A percentile compares a stretch with the other conserved stretches of the same genome.
These are phyloP conservation scores for Pocillopora verrucosa DNA, from an alignment of 64 coral and sea anemone genomes.

Conservation along the genomic window DNA sequence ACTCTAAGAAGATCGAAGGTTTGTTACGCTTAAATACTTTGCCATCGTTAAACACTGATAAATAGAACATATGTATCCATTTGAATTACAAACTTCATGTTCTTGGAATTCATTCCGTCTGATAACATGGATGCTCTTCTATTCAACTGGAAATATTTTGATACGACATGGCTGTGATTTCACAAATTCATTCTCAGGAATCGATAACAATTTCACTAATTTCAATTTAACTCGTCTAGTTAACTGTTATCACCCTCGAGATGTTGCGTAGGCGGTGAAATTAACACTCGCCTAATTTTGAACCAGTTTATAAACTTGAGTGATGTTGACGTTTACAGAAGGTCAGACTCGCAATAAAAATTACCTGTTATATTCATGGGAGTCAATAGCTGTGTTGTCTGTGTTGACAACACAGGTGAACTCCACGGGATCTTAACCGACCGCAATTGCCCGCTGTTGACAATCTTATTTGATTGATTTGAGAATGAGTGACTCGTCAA, in stretches of 20 bases:
- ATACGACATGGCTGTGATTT: neutral
- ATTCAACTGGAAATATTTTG: neutral
- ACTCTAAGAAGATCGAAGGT: constrained; percentile 41
- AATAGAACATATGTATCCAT: too few relatives aligned
- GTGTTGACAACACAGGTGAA: neutral
- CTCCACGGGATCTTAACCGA: neutral
- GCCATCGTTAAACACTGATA: too few relatives aligned
- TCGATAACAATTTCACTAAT: neutral
- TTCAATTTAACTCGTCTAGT: neutral
- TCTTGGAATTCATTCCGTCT: neutral
- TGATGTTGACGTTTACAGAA: neutral
- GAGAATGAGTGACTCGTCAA: neutral
- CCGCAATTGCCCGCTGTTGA: neutral
- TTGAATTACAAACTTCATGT: neutral
- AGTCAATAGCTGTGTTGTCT: neutral
- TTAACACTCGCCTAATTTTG: constrained; percentile 4
- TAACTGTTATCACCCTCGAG: neutral
- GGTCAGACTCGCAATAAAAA: neutral
- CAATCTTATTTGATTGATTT: neutral
- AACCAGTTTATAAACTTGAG: neutral
- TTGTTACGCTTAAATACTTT: neutral
- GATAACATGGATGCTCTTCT: neutral
- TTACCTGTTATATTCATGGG: neutral
- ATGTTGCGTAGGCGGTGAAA: too few relatives aligned
- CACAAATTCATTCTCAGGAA: neutral